phyloP scores from a whole-genome alignment of 1,140 invertebrate species.

The Aphis craccivora region DNA sequence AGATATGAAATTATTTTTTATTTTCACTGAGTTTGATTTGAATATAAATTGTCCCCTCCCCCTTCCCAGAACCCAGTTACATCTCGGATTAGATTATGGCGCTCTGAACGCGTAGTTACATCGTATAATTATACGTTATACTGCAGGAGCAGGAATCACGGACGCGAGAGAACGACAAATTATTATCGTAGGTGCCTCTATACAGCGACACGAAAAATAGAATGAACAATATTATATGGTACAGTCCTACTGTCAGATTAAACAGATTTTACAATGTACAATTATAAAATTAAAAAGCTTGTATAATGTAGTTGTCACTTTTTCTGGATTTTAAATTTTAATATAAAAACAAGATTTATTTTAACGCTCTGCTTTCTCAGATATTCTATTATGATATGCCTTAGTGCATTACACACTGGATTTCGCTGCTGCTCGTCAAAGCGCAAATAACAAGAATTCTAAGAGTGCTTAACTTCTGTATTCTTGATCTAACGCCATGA shows the following conservation, averaged over 20 bases:
- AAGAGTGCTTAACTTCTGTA: too few relatives aligned
- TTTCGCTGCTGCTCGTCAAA: too few relatives aligned
- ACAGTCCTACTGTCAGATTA: not conserved
- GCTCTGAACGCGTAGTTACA: not conserved
- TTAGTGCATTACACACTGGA: too few relatives aligned
- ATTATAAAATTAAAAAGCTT: too few relatives aligned
- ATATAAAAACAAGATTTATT: too few relatives aligned
- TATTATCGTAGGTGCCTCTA: not conserved
- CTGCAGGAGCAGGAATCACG: not conserved
- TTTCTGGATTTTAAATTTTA: too few relatives aligned
- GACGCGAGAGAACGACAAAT: not conserved
- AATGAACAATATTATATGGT: not conserved
- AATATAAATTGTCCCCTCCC: not conserved
- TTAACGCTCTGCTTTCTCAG: too few relatives aligned
- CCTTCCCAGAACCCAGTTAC: not conserved
- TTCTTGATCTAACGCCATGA: too few relatives aligned
- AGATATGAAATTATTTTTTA: constrained; percentile 26
- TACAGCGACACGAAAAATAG: not conserved
- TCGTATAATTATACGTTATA: not conserved
- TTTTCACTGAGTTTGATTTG: constrained; percentile 4
- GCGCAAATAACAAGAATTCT: too few relatives aligned
- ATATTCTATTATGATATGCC: too few relatives aligned
- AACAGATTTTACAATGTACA: not conserved
- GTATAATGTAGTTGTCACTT: too few relatives aligned
- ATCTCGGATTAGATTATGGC: not conserved